Percentiles rank a stretch among this genome's conserved stretches.
phyloP scores from a whole-genome alignment of 2,888 invertebrate species.

The Thera obeliscata region DNA sequence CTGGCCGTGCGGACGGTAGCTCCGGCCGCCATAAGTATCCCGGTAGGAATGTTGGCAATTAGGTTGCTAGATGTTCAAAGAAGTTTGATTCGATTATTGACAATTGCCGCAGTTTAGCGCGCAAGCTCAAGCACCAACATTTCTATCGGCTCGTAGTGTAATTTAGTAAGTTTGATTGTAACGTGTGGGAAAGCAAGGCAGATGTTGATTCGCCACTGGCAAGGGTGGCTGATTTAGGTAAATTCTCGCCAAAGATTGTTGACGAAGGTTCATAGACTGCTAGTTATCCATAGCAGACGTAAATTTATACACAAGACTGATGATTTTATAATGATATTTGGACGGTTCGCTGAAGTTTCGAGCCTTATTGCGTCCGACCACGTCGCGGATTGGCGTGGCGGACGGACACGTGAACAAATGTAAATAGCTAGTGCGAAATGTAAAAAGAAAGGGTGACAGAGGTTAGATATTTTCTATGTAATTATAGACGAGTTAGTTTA shows the following conservation, averaged over 20 bases:
- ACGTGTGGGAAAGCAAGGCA: slow-evolving; percentile 52
- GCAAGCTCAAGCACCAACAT: slow-evolving; percentile 26
- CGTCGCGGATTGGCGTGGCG: slow-evolving; percentile 38
- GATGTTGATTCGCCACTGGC: slow-evolving; percentile 64
- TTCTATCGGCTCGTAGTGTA: slow-evolving; percentile 16
- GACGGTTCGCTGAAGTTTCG: slow-evolving; percentile 50
- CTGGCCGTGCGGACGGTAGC: slow-evolving; percentile 79
- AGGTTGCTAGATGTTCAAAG: slow-evolving; percentile 21
- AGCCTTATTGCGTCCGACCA: slow-evolving; percentile 51
- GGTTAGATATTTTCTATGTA: slow-evolving; percentile 48
- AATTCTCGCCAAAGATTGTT: slow-evolving; percentile 75
- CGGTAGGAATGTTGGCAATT: slow-evolving; percentile 23
- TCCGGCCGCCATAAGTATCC: slow-evolving; percentile 9
- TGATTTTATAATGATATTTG: slow-evolving; percentile 77
- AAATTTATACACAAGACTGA: slow-evolving; percentile 80
- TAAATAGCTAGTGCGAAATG: slow-evolving; percentile 70
- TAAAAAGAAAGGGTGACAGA: slow-evolving; percentile 49
- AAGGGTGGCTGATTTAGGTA: slow-evolving; percentile 48
- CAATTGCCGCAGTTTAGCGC: slow-evolving; percentile 28
- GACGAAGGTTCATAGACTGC: slow-evolving; percentile 57
- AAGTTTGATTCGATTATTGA: slow-evolving; percentile 21
- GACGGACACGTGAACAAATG: slow-evolving; percentile 61
- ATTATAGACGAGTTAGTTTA: slow-evolving; percentile 58
- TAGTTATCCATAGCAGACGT: slow-evolving; percentile 58
- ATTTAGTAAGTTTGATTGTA: slow-evolving; percentile 19